phyloP scores from a whole-genome alignment of 2,113 vertebrate genomes.

The Anoura caudifer region DNA sequence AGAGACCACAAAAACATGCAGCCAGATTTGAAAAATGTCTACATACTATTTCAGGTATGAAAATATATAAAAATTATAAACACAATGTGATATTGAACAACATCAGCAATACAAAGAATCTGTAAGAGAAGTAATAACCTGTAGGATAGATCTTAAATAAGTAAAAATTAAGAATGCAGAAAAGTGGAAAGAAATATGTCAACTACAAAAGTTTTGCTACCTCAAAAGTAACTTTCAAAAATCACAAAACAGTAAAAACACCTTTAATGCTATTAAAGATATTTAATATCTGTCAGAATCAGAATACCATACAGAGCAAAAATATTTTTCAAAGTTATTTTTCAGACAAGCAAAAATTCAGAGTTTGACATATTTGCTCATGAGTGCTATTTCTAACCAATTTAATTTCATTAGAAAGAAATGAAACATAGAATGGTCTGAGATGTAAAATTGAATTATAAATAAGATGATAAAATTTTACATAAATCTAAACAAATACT shows the following conservation, averaged over 20 bases:
- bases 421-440: background rate
- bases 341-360: background rate
- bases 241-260: background rate
- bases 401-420: background rate
- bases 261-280: background rate
- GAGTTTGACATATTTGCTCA: background rate
- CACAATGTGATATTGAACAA: background rate
- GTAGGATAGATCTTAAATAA: background rate
- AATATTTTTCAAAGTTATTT: background rate
- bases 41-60: background rate
- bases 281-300: background rate
- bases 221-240: background rate
- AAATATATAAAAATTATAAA: conserved; percentile 6
- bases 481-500: background rate
- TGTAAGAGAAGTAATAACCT: background rate
- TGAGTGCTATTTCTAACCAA: background rate
- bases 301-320: background rate
- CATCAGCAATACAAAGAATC: background rate
- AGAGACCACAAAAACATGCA: background rate
- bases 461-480: background rate
- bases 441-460: background rate
- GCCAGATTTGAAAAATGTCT: background rate
- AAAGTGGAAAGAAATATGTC: background rate
- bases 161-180: background rate
- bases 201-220: background rate